Conservation (phyloP, 1,140 invertebrate species). For the Stegodyphus mimosarum region DNA sequence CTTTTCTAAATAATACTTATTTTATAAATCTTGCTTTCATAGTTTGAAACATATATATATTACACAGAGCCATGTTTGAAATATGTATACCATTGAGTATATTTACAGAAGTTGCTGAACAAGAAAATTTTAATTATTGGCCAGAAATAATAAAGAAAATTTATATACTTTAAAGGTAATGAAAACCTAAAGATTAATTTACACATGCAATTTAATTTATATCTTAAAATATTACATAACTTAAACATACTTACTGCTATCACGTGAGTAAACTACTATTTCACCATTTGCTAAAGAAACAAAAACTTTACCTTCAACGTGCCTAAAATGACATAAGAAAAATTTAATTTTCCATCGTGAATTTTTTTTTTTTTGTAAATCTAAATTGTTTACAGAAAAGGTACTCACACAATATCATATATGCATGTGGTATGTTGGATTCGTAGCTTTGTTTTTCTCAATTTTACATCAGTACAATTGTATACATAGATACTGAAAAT, state of each 20-base stretch:
- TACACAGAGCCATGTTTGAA: too few relatives aligned
- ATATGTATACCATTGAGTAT: too few relatives aligned
- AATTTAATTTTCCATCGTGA: not conserved
- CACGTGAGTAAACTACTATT: slow-evolving; percentile 81
- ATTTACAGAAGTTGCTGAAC: too few relatives aligned
- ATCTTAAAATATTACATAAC: not conserved
- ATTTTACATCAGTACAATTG: slow-evolving; percentile 31
- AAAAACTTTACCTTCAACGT: slow-evolving; percentile 92
- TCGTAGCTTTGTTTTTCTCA: slow-evolving; percentile 33
- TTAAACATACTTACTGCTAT: slow-evolving; percentile 68
- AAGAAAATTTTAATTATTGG: too few relatives aligned
- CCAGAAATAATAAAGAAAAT: too few relatives aligned
- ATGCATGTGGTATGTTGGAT: slow-evolving; percentile 40
- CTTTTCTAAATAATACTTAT: too few relatives aligned
- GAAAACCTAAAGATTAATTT: too few relatives aligned
- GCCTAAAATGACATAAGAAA: slow-evolving; percentile 73
- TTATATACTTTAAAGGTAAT: too few relatives aligned
- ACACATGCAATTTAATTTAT: too few relatives aligned
- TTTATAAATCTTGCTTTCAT: too few relatives aligned
- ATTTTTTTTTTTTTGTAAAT: not conserved
- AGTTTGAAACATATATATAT: too few relatives aligned
- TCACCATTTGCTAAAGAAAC: slow-evolving; percentile 93
- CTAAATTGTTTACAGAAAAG: not conserved
- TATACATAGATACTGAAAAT: slow-evolving; percentile 39
- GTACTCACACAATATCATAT: slow-evolving; percentile 57